Base-by-base conservation (phyloP, 2,888 invertebrate species). In the Crocallis elinguaria region DNA sequence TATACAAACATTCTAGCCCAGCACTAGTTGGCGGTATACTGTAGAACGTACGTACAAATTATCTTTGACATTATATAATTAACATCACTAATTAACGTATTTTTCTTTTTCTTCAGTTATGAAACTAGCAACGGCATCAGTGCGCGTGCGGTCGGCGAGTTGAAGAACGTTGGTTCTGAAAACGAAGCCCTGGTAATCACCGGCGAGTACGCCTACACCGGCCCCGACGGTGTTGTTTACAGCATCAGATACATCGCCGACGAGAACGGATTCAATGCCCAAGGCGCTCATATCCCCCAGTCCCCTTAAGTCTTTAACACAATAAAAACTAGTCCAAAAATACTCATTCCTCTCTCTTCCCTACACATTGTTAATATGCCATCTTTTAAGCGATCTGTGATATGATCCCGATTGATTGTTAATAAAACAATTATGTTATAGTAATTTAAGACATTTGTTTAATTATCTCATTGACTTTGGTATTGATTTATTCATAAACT, bases 201-300 rank as follows among this genome's bases (percentile, higher is more conserved):
- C 12, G 90, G 89, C 21, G 58, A 65, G 39, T 90, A 7, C 84
- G 66, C 79, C 1, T 88, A 86, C 84, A 12, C 53, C 57, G 93
- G 88, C 9, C 69, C 74, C 17, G 92, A 93, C 49, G 92, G 92
- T 30, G 70, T 84, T 14, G 21, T 69, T 45, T 93, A 93, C 86
- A 64, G 68, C 23, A 79, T 93, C 36, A 74, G 64, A 49, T 94
- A 93, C 87, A 61, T 83, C 54, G 93, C 93, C 32, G 77, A 92
- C 75, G 85, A 92, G 73, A 69, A 84, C 64, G 94, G 94, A 9
- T 94, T 92, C 91, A 86, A 87, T 62, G 84, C 93, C 72, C 27
- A 46, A 9, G 87, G 79, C n/a, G 72, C 73, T 37, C 87, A 88
- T 53, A 46, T 89, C 29, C 87, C 88, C 73, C 12, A 32, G 0